phyloP scores from a whole-genome alignment of 2,888 invertebrate genomes.

The Augiades crinisus region DNA sequence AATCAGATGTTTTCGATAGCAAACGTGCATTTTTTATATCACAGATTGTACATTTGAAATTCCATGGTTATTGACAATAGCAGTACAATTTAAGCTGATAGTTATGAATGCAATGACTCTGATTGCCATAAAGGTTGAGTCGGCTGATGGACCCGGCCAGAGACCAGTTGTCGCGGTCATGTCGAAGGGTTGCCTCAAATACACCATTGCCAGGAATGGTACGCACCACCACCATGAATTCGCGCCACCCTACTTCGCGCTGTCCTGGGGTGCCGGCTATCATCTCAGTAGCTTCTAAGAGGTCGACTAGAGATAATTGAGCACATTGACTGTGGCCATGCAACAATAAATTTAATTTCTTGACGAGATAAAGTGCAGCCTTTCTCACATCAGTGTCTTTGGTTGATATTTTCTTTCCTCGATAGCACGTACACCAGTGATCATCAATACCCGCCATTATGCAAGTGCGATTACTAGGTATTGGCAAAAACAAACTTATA shows the following conservation, averaged over 20 bases:
- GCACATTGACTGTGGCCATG: conserved; percentile 84
- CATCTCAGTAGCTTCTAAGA: conserved; percentile 86
- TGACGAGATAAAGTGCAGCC: conserved; percentile 83
- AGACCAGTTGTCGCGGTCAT: conserved; percentile 52
- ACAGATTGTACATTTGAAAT: conserved; percentile 31
- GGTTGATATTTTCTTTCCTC: conserved; percentile 78
- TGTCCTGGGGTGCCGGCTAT: conserved; percentile 57
- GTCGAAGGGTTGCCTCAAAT: conserved; percentile 89
- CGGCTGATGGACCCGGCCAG: conserved; percentile 88
- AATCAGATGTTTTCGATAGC: neutral
- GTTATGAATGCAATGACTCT: conserved; percentile 89
- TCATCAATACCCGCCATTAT: conserved; percentile 87
- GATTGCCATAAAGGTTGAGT: conserved; percentile 89
- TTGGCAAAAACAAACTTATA: conserved; percentile 88
- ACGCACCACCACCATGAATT: conserved; percentile 83
- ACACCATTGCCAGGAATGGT: conserved; percentile 86
- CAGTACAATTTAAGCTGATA: conserved; percentile 89
- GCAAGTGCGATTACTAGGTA: conserved; percentile 88
- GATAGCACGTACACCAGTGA: conserved; percentile 95
- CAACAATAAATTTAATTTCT: conserved; percentile 84
- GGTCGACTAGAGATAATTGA: conserved; percentile 79
- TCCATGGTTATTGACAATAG: conserved; percentile 76
- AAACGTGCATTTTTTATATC: conserved; percentile 26
- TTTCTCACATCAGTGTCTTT: conserved; percentile 78
- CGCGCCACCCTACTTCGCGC: conserved; percentile 70